Base-by-base conservation (phyloP, 2,113 vertebrate species). In the Ameiurus melas region DNA sequence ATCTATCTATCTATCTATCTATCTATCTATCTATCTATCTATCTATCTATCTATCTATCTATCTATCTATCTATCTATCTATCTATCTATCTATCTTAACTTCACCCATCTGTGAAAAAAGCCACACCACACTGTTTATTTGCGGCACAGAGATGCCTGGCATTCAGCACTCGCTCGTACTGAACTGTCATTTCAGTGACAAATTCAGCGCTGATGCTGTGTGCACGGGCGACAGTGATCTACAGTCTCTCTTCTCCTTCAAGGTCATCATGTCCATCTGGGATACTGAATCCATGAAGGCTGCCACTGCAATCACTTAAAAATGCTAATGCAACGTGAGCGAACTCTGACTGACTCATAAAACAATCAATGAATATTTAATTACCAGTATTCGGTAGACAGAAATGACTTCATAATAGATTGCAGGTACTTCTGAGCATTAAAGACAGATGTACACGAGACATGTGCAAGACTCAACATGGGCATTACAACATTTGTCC, bases 301-400 rank as follows among this genome's bases (percentile, higher is more conserved):
- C 30, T 87, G 30, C n/a, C 47, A 36, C 51, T 57, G 66, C 30
- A 71, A 70, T 70, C 64, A 58, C 79, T 87, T 87, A 55, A 82
- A 70, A 87, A 87, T 78, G 79, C 79, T 82, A 70, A 82, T 43
- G 68, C 30, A 60, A 43, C 86, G 71, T 43, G 22, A 82, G 33
- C 64, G 2, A 87, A 47, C 33, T n/a, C 27, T 9, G 0, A 71
- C 6, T 73, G 53, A n/a, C 64, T 57, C 62, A 39, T 71, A 30
- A 87, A 73, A 22, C 86, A 73, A 55, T 83, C 86, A 1, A 87
- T 87, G 51, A 71, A 87, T 36, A 88, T 88, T 84, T 84, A 30
- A 84, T 84, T 33, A 84, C 16, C 81, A 14, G 51, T n/a, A 25
- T 19, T 22, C 19, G 4, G 53, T 1, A 33, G 53, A 78, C 57